Conservation (phyloP, 2,113 vertebrate species). For the Oophaga pumilio region DNA sequence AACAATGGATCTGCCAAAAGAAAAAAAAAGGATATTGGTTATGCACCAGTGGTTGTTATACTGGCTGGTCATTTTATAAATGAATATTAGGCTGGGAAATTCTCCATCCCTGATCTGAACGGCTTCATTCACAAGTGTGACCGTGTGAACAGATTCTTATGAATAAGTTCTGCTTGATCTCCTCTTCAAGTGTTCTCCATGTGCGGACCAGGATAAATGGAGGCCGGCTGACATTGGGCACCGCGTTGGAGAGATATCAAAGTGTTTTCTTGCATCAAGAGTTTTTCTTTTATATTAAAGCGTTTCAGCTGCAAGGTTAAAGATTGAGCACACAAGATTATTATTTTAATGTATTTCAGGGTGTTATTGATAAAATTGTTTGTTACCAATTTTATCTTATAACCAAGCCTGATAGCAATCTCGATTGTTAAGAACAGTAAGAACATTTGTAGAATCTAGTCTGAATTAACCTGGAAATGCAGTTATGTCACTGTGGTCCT, state of each 20-base stretch:
- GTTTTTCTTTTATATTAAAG: background rate
- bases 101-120: background rate
- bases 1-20: background rate
- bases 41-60: background rate
- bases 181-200: background rate
- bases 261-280: background rate
- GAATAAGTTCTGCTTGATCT: background rate
- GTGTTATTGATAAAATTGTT: background rate
- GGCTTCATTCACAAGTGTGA: background rate
- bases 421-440: background rate
- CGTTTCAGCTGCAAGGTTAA: background rate
- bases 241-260: background rate
- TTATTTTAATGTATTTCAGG: background rate
- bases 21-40: background rate
- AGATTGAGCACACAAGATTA: background rate
- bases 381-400: background rate
- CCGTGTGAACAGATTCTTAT: conserved; percentile 17
- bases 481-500: background rate
- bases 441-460: background rate
- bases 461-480: background rate
- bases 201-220: background rate
- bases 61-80: background rate
- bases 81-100: background rate
- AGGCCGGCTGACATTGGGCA: background rate
- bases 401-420: background rate